Base-by-base conservation (phyloP, 2,113 vertebrate genomes). In the Notothenia coriiceps region DNA sequence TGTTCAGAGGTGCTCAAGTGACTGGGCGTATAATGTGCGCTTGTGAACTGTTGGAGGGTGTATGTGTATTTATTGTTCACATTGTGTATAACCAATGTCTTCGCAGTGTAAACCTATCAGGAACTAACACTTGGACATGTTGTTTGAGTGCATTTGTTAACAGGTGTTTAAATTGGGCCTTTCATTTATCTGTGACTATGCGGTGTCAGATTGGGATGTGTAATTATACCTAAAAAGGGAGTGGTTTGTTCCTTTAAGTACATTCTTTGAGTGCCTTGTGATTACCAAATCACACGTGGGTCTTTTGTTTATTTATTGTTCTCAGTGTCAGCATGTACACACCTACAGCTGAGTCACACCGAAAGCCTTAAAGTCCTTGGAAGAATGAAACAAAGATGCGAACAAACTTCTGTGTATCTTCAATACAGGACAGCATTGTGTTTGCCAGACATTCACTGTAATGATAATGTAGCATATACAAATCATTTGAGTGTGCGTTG, bases 191-290 rank as follows among this genome's bases (percentile, higher is more conserved):
- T 55, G 35, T 47, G 47, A 20, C 29, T 29, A 25, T 61, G 25
- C 69, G 59, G 74, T 52, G 66, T 79, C 56, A 61, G 35, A 73
- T 47, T 65, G 8, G 22, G 44, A 52, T 72, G 70, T 76, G 70
- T 76, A 84, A 82, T 18, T 79, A 57, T 44, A 61, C 49, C 80
- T 74, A n/a, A 71, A 47, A 25, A 59, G 66, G 50, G 40, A 70
- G 62, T 46, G 62, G 57, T 44, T 47, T n/a, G 60, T 33, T 43
- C 33, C 29, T 61, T 40, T 40, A 35, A 40, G 59, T n/a, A 10
- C 59, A 61, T 61, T 9, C 57, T 60, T 35, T 60, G 57, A 40
- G 33, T 43, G 4, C 49, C 56, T 40, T 49, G 20, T 57, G 67
- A 80, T 56, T 63, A 35, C 11, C 50, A 22, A 52, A 3, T 2